A percentile compares a stretch with the other conserved stretches of the same genome.
These are phyloP conservation scores for Diaperis boleti DNA, from an alignment of 2,888 invertebrate genomes.

Conservation along the genomic window DNA sequence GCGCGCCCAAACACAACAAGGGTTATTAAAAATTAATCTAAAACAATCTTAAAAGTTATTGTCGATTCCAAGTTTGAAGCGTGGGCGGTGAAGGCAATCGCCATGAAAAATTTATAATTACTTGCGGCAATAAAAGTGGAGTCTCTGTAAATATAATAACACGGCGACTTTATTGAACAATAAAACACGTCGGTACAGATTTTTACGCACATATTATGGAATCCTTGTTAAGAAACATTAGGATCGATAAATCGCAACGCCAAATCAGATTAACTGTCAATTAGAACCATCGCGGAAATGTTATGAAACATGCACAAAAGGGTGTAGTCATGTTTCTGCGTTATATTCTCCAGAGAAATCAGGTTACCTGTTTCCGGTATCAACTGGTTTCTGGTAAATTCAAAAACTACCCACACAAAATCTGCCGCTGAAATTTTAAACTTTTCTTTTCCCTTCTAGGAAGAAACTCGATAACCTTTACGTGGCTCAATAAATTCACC, in stretches of 20 bases:
- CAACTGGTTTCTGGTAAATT: conserved; percentile 31
- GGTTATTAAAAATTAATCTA: conserved; percentile 21
- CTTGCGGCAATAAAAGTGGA: conserved; percentile 9
- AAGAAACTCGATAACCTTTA: conserved; percentile 25
- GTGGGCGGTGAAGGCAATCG: conserved; percentile 11
- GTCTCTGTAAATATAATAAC: conserved; percentile 6
- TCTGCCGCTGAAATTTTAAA: conserved; percentile 13
- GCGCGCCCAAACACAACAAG: background rate
- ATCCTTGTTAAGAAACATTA: background rate
- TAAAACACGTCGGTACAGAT: conserved; percentile 23
- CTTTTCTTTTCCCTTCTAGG: conserved; percentile 11
- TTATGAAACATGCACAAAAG: conserved; percentile 27
- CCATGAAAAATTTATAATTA: conserved; percentile 3
- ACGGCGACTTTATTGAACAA: conserved; percentile 7
- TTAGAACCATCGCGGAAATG: conserved; percentile 4
- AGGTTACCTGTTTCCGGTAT: conserved; percentile 35
- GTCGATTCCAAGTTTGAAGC: conserved; percentile 2
- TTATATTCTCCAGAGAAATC: conserved; percentile 40
- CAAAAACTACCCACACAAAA: conserved; percentile 22
- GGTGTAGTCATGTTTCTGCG: conserved; percentile 24
- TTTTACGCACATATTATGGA: conserved; percentile 17
- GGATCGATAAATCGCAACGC: conserved; percentile 4
- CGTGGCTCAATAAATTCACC: conserved; percentile 13
- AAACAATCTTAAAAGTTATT: conserved; percentile 16
- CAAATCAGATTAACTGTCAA: conserved; percentile 22